phyloP scores from a whole-genome alignment of 2,888 invertebrate genomes.

The Xanthia togata region DNA sequence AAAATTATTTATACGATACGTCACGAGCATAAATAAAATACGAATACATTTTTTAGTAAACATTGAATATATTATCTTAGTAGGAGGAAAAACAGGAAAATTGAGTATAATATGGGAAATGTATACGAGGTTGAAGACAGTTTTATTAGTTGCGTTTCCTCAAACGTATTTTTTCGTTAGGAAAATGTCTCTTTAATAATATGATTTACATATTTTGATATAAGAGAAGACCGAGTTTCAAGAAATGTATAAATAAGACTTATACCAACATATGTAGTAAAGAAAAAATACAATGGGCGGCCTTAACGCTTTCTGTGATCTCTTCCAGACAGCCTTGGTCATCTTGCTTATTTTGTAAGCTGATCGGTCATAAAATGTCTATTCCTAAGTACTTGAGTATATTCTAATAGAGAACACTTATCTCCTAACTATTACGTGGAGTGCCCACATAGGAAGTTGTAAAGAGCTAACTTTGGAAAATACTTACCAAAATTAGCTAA shows the following conservation, averaged over 20 bases:
- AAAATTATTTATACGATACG: conserved; percentile 13
- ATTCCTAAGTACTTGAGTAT: no score
- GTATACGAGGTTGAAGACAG: conserved; percentile 39
- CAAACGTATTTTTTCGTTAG: background rate
- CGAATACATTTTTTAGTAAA: conserved; percentile 4
- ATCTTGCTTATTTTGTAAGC: no score
- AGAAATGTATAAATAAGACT: background rate
- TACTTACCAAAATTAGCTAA: no score
- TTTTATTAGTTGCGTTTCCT: conserved; percentile 16
- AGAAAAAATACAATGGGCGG: background rate
- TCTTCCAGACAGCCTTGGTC: no score
- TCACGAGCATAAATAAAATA: conserved; percentile 29
- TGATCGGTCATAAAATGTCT: no score
- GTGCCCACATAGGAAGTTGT: no score
- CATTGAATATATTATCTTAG: conserved; percentile 5
- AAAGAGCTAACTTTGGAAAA: no score
- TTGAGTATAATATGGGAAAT: conserved; percentile 4
- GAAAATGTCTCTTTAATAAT: background rate
- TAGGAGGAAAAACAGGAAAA: conserved; percentile 29
- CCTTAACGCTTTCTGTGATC: no score
- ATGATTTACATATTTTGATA: conserved; percentile 25
- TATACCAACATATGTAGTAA: no score
- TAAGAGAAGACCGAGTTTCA: background rate
- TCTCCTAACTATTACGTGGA: no score
- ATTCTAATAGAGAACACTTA: no score